Evolutionary conservation across 2,888 invertebrate genomes (phyloP).

Genomic region (Dysmachus trigonus): DNA sequence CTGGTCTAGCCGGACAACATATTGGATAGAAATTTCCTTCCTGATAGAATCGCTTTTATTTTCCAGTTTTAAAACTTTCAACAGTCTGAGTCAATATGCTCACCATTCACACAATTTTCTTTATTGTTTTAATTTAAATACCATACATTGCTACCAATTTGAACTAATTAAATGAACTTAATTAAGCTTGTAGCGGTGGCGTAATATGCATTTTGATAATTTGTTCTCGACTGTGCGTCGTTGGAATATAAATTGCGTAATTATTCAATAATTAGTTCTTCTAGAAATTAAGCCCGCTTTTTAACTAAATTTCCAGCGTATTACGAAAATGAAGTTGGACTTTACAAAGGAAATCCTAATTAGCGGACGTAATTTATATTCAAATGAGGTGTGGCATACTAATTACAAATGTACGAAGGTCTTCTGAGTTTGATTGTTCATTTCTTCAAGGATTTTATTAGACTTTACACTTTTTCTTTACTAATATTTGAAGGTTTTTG

Average conservation of each 20-base stretch:
- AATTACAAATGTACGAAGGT: background rate
- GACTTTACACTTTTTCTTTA: background rate
- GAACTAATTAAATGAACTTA: background rate
- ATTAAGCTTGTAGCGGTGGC: background rate
- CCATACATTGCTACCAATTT: background rate
- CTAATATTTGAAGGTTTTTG: background rate
- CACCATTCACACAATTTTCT: background rate
- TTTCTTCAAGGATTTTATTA: background rate
- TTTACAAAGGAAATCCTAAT: background rate
- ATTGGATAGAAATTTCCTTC: background rate
- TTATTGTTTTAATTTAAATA: background rate
- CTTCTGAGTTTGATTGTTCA: background rate
- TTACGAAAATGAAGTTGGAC: background rate
- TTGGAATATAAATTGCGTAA: background rate
- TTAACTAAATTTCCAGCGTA: background rate
- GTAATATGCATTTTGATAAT: background rate
- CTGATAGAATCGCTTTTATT: background rate
- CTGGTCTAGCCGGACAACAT: background rate
- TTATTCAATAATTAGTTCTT: background rate
- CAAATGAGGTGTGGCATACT: no score
- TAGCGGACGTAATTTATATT: background rate
- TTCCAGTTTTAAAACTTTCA: background rate
- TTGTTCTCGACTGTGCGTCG: background rate
- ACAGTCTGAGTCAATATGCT: background rate
- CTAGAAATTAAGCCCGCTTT: background rate